Evolutionary conservation across 2,797 vertebrate species (phyloP), one percentile per base, ranked within the genome.

Genomic region (Cyprinodon diabolis): DNA sequence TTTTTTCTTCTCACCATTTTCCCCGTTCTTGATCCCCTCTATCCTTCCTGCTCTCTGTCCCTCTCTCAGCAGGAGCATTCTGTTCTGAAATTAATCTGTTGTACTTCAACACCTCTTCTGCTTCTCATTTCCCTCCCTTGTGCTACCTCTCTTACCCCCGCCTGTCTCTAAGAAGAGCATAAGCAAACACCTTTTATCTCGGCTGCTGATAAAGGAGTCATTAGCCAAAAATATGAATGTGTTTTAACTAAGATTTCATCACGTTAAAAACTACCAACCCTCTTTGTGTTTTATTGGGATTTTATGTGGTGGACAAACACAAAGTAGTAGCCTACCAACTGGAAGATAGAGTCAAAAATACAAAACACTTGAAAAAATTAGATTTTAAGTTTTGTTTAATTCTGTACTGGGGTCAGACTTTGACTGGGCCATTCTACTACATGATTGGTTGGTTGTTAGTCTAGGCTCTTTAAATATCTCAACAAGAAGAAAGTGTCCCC

Each of bases 41-140:
- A 92, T 93, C 90, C 88, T 85, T 86, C 84, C 89, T 87, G 86
- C 86, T 90, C 85, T 84, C 87, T 73, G 66, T 86, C 79, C 84
- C 78, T 85, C 87, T 88, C 86, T 80, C 83, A 71, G 87, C 83
- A 84, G 89, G 90, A 90, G 85, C 48, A 69, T 84, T 87, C 77
- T 90, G 81, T 89, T 90, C 87, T 89, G 86, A 92, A 94, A 93
- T 91, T 85, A 91, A 92, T 93, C 91, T 92, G 90, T 91, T 90
- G 87, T 92, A 89, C 84, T 86, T 80, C 79, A 83, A 84, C 85
- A 79, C 84, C 82, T 89, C 77, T 75, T 84, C 84, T 84, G 63
- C 81, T 75, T 73, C 82, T 86, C 79, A 72, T 83, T 85, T 77
- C 23, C 51, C 76, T 25, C 56, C 73, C 75, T 62, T 54, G 71